phyloP scores from a whole-genome alignment of 2,888 invertebrate genomes.

The Tyria jacobaeae region DNA sequence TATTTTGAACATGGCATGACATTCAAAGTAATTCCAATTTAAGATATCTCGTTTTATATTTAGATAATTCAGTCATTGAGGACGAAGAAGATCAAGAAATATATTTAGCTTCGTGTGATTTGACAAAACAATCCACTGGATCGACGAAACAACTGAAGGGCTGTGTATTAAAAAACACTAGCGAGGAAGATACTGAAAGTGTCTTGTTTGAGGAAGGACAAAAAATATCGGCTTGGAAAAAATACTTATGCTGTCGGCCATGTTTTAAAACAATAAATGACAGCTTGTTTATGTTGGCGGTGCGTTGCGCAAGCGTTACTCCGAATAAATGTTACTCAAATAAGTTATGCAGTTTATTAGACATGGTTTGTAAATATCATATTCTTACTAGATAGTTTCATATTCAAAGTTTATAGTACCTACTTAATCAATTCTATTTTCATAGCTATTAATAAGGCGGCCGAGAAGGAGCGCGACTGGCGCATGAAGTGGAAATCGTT shows the following conservation, averaged over 20 bases:
- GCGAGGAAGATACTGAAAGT: conserved; percentile 49
- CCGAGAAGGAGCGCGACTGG: conserved; percentile 66
- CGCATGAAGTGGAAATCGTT: conserved; percentile 56
- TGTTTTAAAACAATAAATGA: conserved; percentile 59
- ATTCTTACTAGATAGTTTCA: background rate
- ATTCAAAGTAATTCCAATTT: conserved; percentile 14
- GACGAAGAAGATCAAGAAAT: conserved; percentile 66
- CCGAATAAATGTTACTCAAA: conserved; percentile 60
- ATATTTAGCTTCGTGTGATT: conserved; percentile 71
- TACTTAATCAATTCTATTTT: conserved; percentile 24
- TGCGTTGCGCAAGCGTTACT: conserved; percentile 71
- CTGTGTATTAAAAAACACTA: conserved; percentile 61
- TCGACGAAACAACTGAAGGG: conserved; percentile 62
- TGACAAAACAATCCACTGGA: conserved; percentile 57
- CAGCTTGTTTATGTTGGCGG: conserved; percentile 69
- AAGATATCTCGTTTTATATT: conserved; percentile 37
- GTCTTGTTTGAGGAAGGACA: conserved; percentile 27
- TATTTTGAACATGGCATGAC: conserved; percentile 58
- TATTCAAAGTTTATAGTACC: background rate
- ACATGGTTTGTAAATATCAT: conserved; percentile 64
- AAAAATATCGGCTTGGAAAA: conserved; percentile 59
- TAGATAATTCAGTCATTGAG: conserved; percentile 51
- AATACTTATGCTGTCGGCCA: conserved; percentile 60
- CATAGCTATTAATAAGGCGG: conserved; percentile 66
- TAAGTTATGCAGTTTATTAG: conserved; percentile 63